A percentile compares a stretch with the other conserved stretches of the same genome.
phyloP scores from a whole-genome alignment of 2,888 invertebrate genomes.

The Dexiosoma caninum region DNA sequence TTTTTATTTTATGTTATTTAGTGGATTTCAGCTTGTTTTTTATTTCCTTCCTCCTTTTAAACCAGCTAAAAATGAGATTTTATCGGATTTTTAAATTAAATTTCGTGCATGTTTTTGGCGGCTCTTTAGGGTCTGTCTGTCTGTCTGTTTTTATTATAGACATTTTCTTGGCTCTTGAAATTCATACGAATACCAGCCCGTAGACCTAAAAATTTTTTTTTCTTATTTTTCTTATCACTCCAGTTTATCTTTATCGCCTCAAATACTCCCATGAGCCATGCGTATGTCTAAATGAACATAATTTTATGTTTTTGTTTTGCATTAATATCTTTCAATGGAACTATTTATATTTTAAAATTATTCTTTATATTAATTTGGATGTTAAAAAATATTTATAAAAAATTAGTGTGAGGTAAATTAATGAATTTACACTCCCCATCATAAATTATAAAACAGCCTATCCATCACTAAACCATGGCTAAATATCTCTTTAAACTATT shows the following conservation, averaged over 20 bases:
- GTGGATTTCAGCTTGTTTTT: conserved; percentile 5
- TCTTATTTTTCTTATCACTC: conserved; percentile 39
- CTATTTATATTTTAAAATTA: too few species aligned
- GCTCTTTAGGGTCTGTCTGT: conserved; percentile 51
- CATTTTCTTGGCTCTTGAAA: background rate
- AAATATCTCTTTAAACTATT: too few species aligned
- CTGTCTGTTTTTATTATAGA: conserved; percentile 32
- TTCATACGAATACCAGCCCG: conserved; percentile 15
- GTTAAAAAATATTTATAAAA: too few species aligned
- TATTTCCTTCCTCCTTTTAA: conserved; percentile 35
- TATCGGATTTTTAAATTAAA: conserved; percentile 48
- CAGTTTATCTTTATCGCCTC: conserved; percentile 53
- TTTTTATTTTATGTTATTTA: conserved; percentile 26
- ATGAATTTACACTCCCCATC: too few species aligned
- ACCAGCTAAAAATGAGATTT: conserved; percentile 27
- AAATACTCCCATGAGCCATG: conserved; percentile 39
- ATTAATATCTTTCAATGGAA: too few species aligned
- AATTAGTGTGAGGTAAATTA: too few species aligned
- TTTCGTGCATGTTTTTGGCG: conserved; percentile 53
- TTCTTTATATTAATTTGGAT: too few species aligned
- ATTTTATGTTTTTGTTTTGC: conserved; percentile 4
- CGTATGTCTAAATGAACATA: conserved; percentile 29
- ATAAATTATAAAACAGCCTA: too few species aligned
- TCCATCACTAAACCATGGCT: too few species aligned
- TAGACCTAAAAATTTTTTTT: conserved; percentile 29